Conservation (phyloP, 1,140 invertebrate genomes). For the Ostrea denselamellosa region DNA sequence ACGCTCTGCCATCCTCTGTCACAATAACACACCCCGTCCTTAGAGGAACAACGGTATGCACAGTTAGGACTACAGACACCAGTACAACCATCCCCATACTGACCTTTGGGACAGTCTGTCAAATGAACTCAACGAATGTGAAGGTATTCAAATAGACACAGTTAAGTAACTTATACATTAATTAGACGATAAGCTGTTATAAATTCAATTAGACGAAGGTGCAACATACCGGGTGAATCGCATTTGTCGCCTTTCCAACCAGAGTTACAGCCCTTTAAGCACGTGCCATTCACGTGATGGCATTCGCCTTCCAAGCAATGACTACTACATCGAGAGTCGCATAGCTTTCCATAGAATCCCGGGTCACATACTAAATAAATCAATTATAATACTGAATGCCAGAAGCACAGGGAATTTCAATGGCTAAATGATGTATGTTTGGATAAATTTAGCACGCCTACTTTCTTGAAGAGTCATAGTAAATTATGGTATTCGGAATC, state of each 20-base stretch:
- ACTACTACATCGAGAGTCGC: background rate
- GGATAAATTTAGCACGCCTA: background rate
- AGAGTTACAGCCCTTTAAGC: background rate
- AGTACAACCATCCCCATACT: background rate
- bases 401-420: background rate
- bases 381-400: background rate
- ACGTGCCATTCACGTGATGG: conserved; percentile 40
- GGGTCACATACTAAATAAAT: conserved; percentile 1
- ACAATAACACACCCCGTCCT: background rate
- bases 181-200: background rate
- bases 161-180: background rate
- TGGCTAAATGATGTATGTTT: no score
- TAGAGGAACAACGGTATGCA: background rate
- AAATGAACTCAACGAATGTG: background rate
- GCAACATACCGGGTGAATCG: background rate
- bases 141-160: background rate
- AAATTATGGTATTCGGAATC: no score
- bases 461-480: background rate
- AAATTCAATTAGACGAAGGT: no score
- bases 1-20: background rate
- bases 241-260: conserved; percentile 37
- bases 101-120: background rate
- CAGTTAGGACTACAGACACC: background rate
- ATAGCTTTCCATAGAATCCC: background rate
- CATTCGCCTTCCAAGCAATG: background rate